Conservation (phyloP, 53 echinoderm and acorn worm species). For the Holothuria scabra region DNA sequence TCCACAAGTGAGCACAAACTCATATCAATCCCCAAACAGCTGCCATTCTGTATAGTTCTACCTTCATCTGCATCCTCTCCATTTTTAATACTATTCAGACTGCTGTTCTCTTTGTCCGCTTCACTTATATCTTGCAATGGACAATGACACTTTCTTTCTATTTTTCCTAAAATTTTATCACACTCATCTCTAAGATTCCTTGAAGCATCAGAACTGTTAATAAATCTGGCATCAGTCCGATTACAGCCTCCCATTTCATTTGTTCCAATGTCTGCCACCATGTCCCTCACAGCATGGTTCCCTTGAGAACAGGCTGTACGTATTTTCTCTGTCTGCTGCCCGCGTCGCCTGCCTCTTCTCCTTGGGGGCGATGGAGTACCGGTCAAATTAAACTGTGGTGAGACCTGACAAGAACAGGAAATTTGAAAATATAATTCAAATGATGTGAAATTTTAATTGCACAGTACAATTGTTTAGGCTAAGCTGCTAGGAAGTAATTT, state of each 20-base stretch:
- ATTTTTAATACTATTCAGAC: background rate
- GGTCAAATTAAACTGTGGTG: slow-evolving; percentile 81
- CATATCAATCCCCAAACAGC: background rate
- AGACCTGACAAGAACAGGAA: slow-evolving; percentile 58
- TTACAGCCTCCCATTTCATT: background rate
- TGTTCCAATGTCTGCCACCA: background rate
- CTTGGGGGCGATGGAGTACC: slow-evolving; percentile 50
- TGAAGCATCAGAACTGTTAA: no score
- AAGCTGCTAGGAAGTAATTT: no score
- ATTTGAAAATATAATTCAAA: no score
- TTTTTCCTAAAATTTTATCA: no score
- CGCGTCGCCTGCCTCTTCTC: slow-evolving; percentile 45
- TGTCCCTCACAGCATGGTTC: background rate
- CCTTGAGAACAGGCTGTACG: slow-evolving; percentile 42
- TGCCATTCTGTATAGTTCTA: background rate
- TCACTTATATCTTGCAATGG: background rate
- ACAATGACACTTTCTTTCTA: no score
- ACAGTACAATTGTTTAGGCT: no score
- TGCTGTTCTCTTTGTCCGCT: background rate
- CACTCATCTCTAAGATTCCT: no score
- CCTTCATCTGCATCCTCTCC: background rate
- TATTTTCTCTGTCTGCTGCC: slow-evolving; percentile 19
- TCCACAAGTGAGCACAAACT: slow-evolving; percentile 23
- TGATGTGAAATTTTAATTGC: no score
- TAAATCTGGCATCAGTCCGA: background rate